Percentiles rank a stretch among this genome's conserved stretches.
Conservation (phyloP, 1,140 invertebrate genomes). For the Zaprionus kolodkinae region DNA sequence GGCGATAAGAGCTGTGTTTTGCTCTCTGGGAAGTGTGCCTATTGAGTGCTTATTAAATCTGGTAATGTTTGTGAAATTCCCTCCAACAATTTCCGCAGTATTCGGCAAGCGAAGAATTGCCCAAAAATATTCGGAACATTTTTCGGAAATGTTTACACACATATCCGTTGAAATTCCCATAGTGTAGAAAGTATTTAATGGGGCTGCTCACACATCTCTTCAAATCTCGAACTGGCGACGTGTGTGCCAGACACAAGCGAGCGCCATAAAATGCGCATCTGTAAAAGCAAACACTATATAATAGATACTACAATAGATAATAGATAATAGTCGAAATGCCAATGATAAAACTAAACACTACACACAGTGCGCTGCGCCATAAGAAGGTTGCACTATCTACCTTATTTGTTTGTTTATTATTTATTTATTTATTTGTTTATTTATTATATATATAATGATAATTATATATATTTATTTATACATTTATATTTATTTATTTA, state of each 20-base stretch:
- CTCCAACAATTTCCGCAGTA: background rate
- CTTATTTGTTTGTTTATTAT: background rate
- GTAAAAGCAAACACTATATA: background rate
- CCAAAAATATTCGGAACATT: conserved; percentile 1
- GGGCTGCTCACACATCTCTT: background rate
- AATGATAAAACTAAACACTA: conserved; percentile 39
- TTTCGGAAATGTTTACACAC: background rate
- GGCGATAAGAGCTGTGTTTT: conserved; percentile 17
- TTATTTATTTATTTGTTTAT: background rate
- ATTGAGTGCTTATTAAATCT: background rate
- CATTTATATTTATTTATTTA: too few relatives aligned
- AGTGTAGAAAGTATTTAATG: background rate
- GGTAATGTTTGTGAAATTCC: conserved; percentile 14
- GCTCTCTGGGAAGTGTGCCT: background rate
- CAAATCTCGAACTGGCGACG: background rate
- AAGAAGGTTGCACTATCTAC: background rate
- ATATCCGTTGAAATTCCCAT: background rate
- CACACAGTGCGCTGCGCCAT: background rate
- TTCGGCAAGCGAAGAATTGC: background rate
- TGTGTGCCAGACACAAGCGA: background rate
- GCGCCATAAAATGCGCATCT: conserved; percentile 36
- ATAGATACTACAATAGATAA: conserved; percentile 3
- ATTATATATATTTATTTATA: too few relatives aligned
- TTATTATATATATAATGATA: background rate
- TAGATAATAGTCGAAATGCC: conserved; percentile 10